Evolutionary conservation across 2,113 vertebrate genomes (phyloP), one percentile per base, ranked within the genome.

Genomic region (Puffinus mauretanicus): DNA sequence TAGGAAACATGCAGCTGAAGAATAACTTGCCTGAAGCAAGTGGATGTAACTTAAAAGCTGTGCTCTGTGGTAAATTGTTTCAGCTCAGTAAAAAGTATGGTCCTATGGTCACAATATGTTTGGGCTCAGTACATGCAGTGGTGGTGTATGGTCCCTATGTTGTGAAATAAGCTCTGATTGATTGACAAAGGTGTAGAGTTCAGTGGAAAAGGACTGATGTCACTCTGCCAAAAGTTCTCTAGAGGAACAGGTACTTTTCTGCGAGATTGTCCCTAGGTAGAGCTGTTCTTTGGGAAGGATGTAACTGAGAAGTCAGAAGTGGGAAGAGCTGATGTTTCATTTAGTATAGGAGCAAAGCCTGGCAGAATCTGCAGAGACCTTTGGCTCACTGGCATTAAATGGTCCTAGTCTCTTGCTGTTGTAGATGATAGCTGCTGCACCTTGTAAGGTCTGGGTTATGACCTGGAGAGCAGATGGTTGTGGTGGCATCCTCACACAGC

Each of bases 81-180:
- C 55, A 95, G 89, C 60, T 97, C 42, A 90, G 75, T 29, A 93
- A 96, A 86, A 65, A 46, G 17, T 84, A 93, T 21, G 84, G 89
- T 61, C 79, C 92, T 4, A 73, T 95, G 51, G 96, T 96, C 44
- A 95, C 90, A 51, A 19, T 95, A 44, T 94, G 91, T 54, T 78
- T 96, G 16, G 95, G 92, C 71, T 58, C 15, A 54, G 36, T 42
- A 71, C 51, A 18, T 32, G 12, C 67, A 30, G 89, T 97, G 55
- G 80, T 97, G 8, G n/a, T 97, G 13, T 75, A 82, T 79, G 97
- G 97, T 13, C 92, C 90, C n/a, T 79, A 94, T 54, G 91, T 76
- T 16, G 83, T 98, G 44, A 98, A 96, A 71, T 93, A 97, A 81
- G 94, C 84, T 36, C 72, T 97, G 42, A 60, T 87, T 61, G 96